Evolutionary conservation across 2,797 vertebrate species (phyloP).

Genomic region (Tiaroga cobitis): DNA sequence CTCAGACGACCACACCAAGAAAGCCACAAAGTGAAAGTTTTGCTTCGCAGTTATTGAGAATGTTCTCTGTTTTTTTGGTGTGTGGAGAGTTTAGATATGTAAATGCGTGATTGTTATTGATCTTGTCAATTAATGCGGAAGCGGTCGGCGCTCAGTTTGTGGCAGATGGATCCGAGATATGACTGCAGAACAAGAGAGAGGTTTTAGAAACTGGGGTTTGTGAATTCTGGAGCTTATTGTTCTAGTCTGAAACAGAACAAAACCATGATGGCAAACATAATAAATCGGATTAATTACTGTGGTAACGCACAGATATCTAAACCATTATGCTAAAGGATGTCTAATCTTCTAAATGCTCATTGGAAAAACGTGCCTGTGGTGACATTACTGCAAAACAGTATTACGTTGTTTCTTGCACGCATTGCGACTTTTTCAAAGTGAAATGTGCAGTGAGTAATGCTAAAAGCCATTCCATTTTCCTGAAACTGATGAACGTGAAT

Average conservation of each 20-base stretch:
- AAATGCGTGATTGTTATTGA: constrained; percentile 67
- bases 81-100: constrained; percentile 70
- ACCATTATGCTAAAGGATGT: not conserved
- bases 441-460: not conserved
- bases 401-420: not conserved
- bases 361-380: not conserved
- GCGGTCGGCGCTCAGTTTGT: constrained; percentile 61
- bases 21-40: constrained; percentile 84
- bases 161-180: constrained; percentile 59
- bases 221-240: constrained; percentile 64
- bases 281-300: constrained; percentile 66
- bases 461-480: not conserved
- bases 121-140: constrained; percentile 69
- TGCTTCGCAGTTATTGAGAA: constrained; percentile 81
- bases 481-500: not conserved
- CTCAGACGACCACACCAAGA: constrained; percentile 77
- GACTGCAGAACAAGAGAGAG: constrained; percentile 2
- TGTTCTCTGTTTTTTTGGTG: constrained; percentile 75
- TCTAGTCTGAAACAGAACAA: constrained; percentile 64
- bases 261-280: constrained; percentile 70
- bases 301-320: not conserved
- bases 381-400: not conserved
- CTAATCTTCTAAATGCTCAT: not conserved
- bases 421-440: not conserved
- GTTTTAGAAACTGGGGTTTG: constrained; percentile 21